These are phyloP conservation scores for Melanotus villosus DNA, from an alignment of 2,888 invertebrate species.

Conservation along the genomic window DNA sequence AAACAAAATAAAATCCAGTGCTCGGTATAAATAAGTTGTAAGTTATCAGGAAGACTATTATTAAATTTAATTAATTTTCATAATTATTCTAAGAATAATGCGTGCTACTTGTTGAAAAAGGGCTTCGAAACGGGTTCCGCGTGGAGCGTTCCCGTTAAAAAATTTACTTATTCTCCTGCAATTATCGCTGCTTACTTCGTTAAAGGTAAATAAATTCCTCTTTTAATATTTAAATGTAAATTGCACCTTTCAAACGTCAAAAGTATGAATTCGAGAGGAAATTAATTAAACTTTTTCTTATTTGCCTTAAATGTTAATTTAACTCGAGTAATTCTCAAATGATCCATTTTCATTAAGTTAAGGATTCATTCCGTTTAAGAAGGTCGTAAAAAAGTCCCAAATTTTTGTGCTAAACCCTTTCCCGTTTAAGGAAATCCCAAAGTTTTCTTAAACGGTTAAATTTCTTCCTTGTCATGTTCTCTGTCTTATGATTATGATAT, in stretches of 20 bases:
- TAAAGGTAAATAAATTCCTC: conserved; percentile 4
- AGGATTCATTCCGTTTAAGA: neutral
- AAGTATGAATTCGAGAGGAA: too few species aligned
- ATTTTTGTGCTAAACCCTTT: neutral
- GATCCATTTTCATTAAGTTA: neutral
- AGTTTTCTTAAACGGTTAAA: neutral
- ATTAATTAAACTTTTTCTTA: too few species aligned
- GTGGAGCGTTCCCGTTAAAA: conserved; percentile 13
- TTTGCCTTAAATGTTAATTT: neutral
- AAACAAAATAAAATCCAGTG: neutral
- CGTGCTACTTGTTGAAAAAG: conserved; percentile 13
- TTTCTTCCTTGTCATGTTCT: conserved; percentile 19
- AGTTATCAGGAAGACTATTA: conserved; percentile 34
- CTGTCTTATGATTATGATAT: conserved; percentile 38
- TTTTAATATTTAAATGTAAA: too few species aligned
- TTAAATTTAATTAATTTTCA: conserved; percentile 45
- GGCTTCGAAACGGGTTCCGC: conserved; percentile 18
- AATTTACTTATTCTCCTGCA: conserved; percentile 19
- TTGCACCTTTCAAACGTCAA: too few species aligned
- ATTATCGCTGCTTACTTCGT: neutral
- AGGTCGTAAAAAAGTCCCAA: neutral
- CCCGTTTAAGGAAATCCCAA: neutral
- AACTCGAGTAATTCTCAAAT: too few species aligned
- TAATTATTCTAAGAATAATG: conserved; percentile 39
- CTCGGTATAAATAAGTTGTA: neutral